These are phyloP conservation scores for Anseranas semipalmata DNA, from an alignment of 2,113 vertebrate species.

Conservation along the genomic window DNA sequence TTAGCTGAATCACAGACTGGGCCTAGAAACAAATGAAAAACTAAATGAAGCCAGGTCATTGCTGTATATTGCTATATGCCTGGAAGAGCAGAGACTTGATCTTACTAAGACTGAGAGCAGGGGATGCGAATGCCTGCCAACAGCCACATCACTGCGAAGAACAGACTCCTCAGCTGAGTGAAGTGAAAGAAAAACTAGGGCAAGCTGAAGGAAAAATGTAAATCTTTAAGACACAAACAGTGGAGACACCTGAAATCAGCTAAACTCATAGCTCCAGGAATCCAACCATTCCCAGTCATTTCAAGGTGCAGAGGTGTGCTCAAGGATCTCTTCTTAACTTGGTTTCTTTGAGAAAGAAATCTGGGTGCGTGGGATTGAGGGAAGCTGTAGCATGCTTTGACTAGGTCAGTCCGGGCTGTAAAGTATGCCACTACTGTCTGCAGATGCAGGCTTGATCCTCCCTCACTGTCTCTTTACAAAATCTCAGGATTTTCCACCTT, in stretches of 20 bases:
- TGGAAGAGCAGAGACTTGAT: not conserved
- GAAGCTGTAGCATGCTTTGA: not conserved
- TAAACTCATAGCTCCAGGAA: not conserved
- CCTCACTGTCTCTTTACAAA: not conserved
- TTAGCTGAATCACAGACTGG: not conserved
- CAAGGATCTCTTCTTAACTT: not conserved
- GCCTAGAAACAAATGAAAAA: not conserved
- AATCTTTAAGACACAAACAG: not conserved
- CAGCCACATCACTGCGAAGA: not conserved
- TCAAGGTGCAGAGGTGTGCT: not conserved
- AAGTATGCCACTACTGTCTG: not conserved
- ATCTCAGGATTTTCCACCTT: not conserved
- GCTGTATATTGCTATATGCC: not conserved
- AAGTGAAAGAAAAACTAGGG: not conserved
- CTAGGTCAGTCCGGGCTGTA: not conserved
- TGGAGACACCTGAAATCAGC: not conserved
- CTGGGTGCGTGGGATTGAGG: not conserved
- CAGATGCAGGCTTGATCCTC: not conserved
- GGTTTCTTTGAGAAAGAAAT: not conserved
- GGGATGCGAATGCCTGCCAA: not conserved
- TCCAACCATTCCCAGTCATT: not conserved
- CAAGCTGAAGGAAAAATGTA: not conserved
- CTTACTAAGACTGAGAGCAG: not conserved
- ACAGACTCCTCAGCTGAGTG: not conserved
- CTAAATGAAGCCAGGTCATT: not conserved